Conservation (phyloP, 1,140 invertebrate genomes). For the Nebria ingens region DNA sequence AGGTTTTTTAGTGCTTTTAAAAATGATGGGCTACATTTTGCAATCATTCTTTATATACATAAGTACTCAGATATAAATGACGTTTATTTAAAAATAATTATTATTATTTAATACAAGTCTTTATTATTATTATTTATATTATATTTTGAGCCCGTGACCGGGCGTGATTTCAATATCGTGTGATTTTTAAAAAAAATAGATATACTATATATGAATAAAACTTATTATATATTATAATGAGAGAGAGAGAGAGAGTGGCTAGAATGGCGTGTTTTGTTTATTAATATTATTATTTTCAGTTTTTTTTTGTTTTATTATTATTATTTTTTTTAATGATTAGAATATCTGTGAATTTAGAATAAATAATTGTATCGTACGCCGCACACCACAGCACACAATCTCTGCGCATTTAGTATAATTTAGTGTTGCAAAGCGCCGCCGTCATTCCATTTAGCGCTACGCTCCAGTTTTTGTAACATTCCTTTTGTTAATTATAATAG, state of each 20-base stretch:
- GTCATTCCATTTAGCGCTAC: slow-evolving; percentile 15
- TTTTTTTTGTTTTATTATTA: slow-evolving; percentile 21
- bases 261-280: slow-evolving; percentile 28
- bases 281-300: too few species aligned
- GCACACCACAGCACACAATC: too few species aligned
- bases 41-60: too few species aligned
- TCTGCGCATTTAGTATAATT: too few species aligned
- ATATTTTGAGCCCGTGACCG: slow-evolving; percentile 15
- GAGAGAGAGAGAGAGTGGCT: slow-evolving; percentile 15
- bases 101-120: slow-evolving; percentile 19
- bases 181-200: slow-evolving; percentile 32
- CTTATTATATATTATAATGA: slow-evolving; percentile 20
- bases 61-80: too few species aligned
- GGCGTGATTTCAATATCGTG: slow-evolving; percentile 35
- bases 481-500: slow-evolving; percentile 4
- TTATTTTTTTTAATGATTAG: too few species aligned
- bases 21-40: slow-evolving; percentile 7
- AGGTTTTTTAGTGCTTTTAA: slow-evolving; percentile 19
- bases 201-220: slow-evolving; percentile 23
- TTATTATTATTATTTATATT: slow-evolving; percentile 21
- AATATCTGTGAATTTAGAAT: too few species aligned
- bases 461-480: too few species aligned
- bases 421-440: too few species aligned
- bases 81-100: slow-evolving; percentile 17
- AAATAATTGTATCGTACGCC: too few species aligned